Evolutionary conservation across 2,888 invertebrate species (phyloP), one percentile per base, ranked within the genome.

Genomic region (Patella ulyssiponensis): DNA sequence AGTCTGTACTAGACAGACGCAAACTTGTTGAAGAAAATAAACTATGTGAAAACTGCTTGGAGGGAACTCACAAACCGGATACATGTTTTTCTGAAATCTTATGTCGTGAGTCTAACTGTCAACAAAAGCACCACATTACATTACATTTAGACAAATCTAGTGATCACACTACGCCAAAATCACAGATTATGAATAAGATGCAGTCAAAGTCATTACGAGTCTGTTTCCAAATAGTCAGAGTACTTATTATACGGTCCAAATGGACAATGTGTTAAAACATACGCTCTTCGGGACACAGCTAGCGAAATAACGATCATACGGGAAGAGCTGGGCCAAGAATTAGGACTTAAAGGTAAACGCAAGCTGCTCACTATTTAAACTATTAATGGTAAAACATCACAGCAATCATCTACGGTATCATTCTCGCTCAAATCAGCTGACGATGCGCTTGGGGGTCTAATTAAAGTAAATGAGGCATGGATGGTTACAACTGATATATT

Each of bases 401-500:
- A n/a, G 11, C 58, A 58, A n/a, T 58, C 58, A 5, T 14, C 58
- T 20, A 23, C 20, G n/a, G 52, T 53, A 27, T 23, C 15, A 44
- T 52, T 11, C n/a, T 23, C 33, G 23, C 20, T 72, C 51, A 27
- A 72, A 17, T 9, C 51, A 23, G 12, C 72, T 14, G 44, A 51
- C 9, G 72, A 51, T 4, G 1, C 51, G 20, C 44, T 51, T 72
- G 44, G 44, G 1, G 17, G 20, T 51, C 44, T 51, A 33, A 12
- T 72, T 7, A 51, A 27, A 9, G 51, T 72, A 4, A 72, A 44
- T n/a, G 72, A 72, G 23, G 72, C 72, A 51, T 72, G 71, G 71
- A n/a, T 44, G 44, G 71, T 71, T 14, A 3, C n/a, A 27, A 33
- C 71, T 27, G 71, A 71, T 17, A 44, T 44, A 9, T 71, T 20